Base-by-base conservation (phyloP, 64 coral and sea anemone genomes). In the Stylophora pistillata region DNA sequence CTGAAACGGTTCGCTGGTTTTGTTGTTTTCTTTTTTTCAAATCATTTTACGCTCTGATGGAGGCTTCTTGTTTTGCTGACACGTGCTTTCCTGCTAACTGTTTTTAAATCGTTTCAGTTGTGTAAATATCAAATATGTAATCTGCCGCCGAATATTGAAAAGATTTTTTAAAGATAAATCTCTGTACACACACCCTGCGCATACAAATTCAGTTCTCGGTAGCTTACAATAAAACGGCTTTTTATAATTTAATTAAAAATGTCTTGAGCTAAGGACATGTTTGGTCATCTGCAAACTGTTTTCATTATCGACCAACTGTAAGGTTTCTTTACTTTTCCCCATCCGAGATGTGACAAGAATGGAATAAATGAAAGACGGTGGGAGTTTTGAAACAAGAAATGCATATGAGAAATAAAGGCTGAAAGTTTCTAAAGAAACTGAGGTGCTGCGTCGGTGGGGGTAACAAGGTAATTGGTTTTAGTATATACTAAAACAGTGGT, bases 191-290 rank as follows among this genome's bases (percentile, higher is more conserved):
- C 32, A 20, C 73, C 1, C 34, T 17, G 41, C 21, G 33, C 13
- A 53, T 23, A n/a, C 73, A 76, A 41, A 52, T 76, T 76, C 21
- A 76, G 16, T 11, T 76, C 32, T 52, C 73, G 53, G 53, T 25
- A 17, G 33, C 34, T 21, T 20, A 33, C 31, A 62, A 60, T 9
- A 59, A 32, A 80, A 62, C 61, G 20, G 15, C 26, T 62, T 80
- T 81, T 82, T 63, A 32, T 82, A 58, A 65, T 64, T 64, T 82
- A 37, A 82, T 82, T 64, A 37, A 82, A 34, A 64, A 18, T 76
- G 41, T 29, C 9, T 34, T 34, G 9, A 30, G 17, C 0, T 41
- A 26, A 16, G 78, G 30, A 65, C 64, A 82, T 7, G 37, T 63
- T 79, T 82, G 30, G 15, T 21, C 58, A 82, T 33, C 30, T 62